A percentile compares a stretch with the other conserved stretches of the same genome.
These are phyloP conservation scores for Athalia circularis DNA, from an alignment of 2,888 invertebrate genomes.

Conservation along the genomic window DNA sequence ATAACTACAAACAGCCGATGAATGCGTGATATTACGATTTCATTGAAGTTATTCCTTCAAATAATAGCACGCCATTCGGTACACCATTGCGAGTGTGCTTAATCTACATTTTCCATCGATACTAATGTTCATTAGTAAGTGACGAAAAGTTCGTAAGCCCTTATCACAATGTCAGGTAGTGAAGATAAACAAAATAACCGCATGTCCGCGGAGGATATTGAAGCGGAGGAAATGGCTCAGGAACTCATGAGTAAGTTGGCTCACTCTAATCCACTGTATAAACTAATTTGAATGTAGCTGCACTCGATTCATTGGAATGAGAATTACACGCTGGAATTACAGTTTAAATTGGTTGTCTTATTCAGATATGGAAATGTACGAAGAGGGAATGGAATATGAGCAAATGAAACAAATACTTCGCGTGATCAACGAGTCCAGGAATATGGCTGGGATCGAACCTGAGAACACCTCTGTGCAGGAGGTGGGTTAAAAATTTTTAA, in stretches of 20 bases:
- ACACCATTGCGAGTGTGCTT: too few species aligned
- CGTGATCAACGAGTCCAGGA: constrained; percentile 56
- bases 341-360: neutral
- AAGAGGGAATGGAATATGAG: constrained; percentile 51
- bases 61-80: too few species aligned
- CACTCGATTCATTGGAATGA: neutral
- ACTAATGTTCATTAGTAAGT: too few species aligned
- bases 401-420: constrained; percentile 58
- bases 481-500: neutral
- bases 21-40: too few species aligned
- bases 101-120: too few species aligned
- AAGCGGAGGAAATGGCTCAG: constrained; percentile 43
- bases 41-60: too few species aligned
- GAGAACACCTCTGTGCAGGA: constrained; percentile 24
- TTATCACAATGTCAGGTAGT: constrained; percentile 7
- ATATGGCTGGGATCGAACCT: constrained; percentile 50
- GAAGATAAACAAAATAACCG: constrained; percentile 31
- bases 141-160: too few species aligned
- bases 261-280: neutral
- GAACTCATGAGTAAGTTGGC: constrained; percentile 45
- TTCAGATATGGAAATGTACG: constrained; percentile 59
- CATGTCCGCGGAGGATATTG: constrained; percentile 36
- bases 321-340: neutral
- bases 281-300: neutral
- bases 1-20: too few species aligned